A percentile compares a stretch with the other conserved stretches of the same genome.
phyloP scores from a whole-genome alignment of 2,888 invertebrate species.

The Neocrepidodera transversa region DNA sequence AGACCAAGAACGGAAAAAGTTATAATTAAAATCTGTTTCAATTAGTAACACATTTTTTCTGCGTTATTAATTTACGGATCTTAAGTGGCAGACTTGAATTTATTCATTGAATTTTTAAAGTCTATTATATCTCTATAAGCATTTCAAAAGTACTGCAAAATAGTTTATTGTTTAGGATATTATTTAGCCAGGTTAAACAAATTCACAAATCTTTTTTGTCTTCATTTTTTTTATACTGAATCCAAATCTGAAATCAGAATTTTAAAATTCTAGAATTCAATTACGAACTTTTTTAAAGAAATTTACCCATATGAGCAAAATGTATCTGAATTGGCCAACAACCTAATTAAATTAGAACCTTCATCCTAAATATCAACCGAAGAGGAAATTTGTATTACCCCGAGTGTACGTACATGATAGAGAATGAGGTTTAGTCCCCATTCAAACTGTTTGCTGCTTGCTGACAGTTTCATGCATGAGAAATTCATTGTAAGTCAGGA shows the following conservation, averaged over 20 bases:
- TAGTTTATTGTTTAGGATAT: too few relatives aligned
- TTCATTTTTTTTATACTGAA: too few relatives aligned
- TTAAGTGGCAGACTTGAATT: background rate
- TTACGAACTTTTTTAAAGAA: too few relatives aligned
- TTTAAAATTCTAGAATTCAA: too few relatives aligned
- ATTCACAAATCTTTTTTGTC: too few relatives aligned
- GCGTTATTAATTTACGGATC: background rate
- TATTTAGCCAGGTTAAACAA: too few relatives aligned
- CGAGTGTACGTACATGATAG: constrained; percentile 17
- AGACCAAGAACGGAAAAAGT: constrained; percentile 15
- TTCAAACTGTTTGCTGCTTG: constrained; percentile 21
- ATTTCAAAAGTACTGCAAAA: too few relatives aligned
- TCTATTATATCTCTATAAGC: too few relatives aligned
- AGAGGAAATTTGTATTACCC: background rate
- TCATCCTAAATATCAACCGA: constrained; percentile 6
- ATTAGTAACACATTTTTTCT: constrained; percentile 18
- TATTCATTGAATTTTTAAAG: background rate
- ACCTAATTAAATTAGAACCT: constrained; percentile 8
- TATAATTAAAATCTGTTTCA: constrained; percentile 24
- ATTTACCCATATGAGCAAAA: background rate
- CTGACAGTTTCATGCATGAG: constrained; percentile 31
- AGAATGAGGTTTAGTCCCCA: constrained; percentile 27
- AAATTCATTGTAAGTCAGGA: constrained; percentile 25
- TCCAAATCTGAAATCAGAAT: too few relatives aligned
- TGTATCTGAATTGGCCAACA: constrained; percentile 7